Evolutionary conservation across 1,140 invertebrate species (phyloP), one percentile per base, ranked within the genome.

Genomic region (Macrocentrus cingulum): DNA sequence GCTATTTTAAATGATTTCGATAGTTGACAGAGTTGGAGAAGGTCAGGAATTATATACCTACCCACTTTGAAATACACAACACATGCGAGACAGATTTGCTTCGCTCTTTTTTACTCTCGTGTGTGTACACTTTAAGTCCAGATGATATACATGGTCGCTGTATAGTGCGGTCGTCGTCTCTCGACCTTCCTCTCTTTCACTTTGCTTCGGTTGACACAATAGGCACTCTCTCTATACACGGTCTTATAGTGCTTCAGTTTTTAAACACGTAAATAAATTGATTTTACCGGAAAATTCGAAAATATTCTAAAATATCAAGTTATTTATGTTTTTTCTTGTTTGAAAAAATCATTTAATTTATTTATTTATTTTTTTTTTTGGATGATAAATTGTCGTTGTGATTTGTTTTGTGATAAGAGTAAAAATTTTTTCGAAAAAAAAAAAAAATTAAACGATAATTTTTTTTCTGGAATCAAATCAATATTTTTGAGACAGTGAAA

Each of bases 261-360:
- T 22, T 22, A 9, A 20, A 50, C 56, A 44, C 60, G 60, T 57
- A 59, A 61, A 66, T 61, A 59, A 61, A 66, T 63, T 63, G 56
- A 66, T 63, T 59, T 29, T 9, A 29, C 25, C 4, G 25, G 4
- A 5, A 4, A 29, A 29, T 29, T 29, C n/a, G n/a, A n/a, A n/a
- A n/a, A n/a, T n/a, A n/a, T n/a, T n/a, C n/a, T n/a, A n/a, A n/a
- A n/a, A n/a, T n/a, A n/a, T n/a, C n/a, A n/a, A n/a, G n/a, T n/a
- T n/a, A n/a, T n/a, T n/a, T n/a, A n/a, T n/a, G n/a, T n/a, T n/a
- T n/a, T n/a, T n/a, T n/a, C n/a, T n/a, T n/a, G n/a, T n/a, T n/a
- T n/a, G n/a, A n/a, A n/a, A n/a, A n/a, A n/a, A n/a, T n/a, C n/a
- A n/a, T n/a, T n/a, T n/a, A n/a, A n/a, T n/a, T n/a, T n/a, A n/a